These are phyloP conservation scores for Caranx melampygus DNA, from an alignment of 2,113 vertebrate genomes.

Conservation along the genomic window DNA sequence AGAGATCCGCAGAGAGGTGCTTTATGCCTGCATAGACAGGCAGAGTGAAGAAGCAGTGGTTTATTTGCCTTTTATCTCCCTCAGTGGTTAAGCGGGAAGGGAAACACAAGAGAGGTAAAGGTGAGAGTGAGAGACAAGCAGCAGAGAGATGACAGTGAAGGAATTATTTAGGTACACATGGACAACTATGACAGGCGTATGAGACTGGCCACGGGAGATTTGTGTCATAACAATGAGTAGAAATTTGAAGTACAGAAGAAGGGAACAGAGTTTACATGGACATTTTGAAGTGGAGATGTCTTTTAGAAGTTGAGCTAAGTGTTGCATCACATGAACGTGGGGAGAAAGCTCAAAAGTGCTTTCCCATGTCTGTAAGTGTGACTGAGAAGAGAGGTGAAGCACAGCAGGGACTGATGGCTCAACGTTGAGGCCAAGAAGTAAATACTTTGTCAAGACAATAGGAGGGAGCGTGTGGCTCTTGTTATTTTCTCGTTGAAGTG, in stretches of 20 bases:
- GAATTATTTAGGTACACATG: conserved; percentile 48
- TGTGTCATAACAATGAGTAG: conserved; percentile 37
- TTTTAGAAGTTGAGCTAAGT: conserved; percentile 60
- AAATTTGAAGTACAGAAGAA: conserved; percentile 27
- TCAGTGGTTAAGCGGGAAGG: conserved; percentile 35
- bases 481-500: conserved; percentile 34
- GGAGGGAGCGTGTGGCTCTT: conserved; percentile 12
- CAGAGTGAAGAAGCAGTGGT: conserved; percentile 37
- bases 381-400: conserved; percentile 29
- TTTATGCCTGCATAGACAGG: conserved; percentile 66
- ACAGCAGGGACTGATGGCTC: conserved; percentile 21
- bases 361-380: conserved; percentile 31
- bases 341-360: conserved; percentile 50
- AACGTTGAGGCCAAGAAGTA: conserved; percentile 34
- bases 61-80: conserved; percentile 71
- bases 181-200: conserved; percentile 20
- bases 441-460: conserved; percentile 20
- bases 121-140: conserved; percentile 45
- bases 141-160: conserved; percentile 44
- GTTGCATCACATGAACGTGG: conserved; percentile 58
- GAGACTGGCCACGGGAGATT: conserved; percentile 37
- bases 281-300: conserved; percentile 46
- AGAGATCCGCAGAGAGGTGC: conserved; percentile 70
- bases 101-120: conserved; percentile 41
- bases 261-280: conserved; percentile 25